These are phyloP conservation scores for Rhingia campestris DNA, from an alignment of 2,888 invertebrate species.

Conservation along the genomic window DNA sequence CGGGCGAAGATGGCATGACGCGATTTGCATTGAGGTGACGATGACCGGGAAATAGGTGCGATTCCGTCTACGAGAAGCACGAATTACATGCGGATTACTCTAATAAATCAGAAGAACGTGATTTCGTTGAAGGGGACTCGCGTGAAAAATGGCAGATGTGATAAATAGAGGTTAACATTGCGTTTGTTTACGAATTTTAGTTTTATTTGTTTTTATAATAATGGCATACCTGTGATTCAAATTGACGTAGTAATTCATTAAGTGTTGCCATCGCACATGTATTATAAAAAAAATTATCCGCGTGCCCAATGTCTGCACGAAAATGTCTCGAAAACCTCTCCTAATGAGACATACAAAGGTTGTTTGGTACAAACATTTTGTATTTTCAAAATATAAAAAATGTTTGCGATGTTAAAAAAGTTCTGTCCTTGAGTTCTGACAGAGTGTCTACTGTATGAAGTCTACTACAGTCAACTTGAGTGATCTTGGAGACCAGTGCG, in stretches of 20 bases:
- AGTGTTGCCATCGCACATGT: too few species aligned
- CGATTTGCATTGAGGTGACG: constrained; percentile 47
- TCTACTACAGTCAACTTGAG: too few species aligned
- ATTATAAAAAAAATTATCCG: too few species aligned
- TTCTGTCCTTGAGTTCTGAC: too few species aligned
- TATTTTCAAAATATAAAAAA: too few species aligned
- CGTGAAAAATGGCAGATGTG: not conserved
- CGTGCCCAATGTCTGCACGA: too few species aligned
- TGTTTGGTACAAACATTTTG: too few species aligned
- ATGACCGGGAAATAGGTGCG: constrained; percentile 52
- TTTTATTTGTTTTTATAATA: not conserved
- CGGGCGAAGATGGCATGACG: constrained; percentile 16
- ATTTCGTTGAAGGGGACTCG: constrained; percentile 22
- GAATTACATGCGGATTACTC: not conserved
- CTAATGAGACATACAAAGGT: too few species aligned
- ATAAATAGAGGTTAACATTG: constrained; percentile 18
- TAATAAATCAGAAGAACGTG: constrained; percentile 31
- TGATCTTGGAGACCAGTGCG: too few species aligned
- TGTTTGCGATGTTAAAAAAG: too few species aligned
- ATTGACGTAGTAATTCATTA: too few species aligned
- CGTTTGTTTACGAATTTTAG: constrained; percentile 6
- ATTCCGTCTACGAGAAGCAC: constrained; percentile 11
- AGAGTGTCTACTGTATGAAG: too few species aligned
- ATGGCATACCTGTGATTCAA: not conserved
- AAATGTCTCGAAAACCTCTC: constrained; percentile 99